Conservation (phyloP, 2,113 vertebrate species). For the Indri indri region DNA sequence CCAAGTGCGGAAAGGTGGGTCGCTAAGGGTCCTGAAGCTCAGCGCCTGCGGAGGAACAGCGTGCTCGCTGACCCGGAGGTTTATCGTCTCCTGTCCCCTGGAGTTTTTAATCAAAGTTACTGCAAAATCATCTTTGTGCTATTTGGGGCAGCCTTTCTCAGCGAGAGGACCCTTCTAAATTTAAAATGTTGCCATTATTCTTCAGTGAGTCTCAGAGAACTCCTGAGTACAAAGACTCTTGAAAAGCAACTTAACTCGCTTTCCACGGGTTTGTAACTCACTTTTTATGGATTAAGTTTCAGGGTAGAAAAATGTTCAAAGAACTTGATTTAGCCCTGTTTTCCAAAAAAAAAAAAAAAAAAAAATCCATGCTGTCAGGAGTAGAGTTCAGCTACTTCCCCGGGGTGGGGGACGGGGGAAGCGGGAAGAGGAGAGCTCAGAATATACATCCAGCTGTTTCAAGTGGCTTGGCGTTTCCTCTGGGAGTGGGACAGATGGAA, state of each 20-base stretch:
- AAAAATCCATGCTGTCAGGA: background rate
- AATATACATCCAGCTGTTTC: background rate
- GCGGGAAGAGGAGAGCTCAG: background rate
- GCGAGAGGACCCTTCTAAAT: background rate
- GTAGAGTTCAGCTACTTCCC: background rate
- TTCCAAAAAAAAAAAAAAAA: background rate
- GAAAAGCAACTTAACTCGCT: background rate
- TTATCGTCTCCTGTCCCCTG: background rate
- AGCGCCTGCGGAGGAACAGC: background rate
- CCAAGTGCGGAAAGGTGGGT: background rate
- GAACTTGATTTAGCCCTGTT: background rate
- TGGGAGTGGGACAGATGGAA: background rate
- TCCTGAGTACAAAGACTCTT: background rate
- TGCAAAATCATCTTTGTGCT: background rate
- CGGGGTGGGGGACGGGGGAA: too few relatives aligned
- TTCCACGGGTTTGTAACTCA: background rate
- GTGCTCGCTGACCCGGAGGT: background rate
- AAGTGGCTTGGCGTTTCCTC: background rate
- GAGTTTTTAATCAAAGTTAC: background rate
- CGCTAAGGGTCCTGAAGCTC: background rate
- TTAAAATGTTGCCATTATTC: conserved; percentile 36
- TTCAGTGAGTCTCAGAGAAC: background rate
- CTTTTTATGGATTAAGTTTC: background rate
- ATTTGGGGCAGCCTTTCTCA: background rate
- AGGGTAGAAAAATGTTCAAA: background rate